phyloP scores from a whole-genome alignment of 2,113 vertebrate species.

The Sinocyclocheilus anshuiensis region DNA sequence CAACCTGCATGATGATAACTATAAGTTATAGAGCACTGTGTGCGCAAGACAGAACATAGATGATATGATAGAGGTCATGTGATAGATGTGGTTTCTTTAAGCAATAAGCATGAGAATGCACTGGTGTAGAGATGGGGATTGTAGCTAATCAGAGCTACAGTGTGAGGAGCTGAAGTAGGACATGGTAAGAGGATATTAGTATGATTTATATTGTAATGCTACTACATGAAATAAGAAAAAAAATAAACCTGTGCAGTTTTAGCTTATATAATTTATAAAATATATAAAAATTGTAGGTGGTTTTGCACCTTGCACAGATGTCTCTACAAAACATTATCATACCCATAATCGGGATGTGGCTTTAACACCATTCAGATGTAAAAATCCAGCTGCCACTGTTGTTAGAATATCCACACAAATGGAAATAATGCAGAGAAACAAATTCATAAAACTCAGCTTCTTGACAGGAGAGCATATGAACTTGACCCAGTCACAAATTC shows the following conservation, averaged over 20 bases:
- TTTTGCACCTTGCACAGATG: neutral
- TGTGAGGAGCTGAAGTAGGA: conserved; percentile 37
- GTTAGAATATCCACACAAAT: neutral
- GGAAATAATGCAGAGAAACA: neutral
- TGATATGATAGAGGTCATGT: neutral
- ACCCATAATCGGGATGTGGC: neutral
- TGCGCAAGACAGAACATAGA: neutral
- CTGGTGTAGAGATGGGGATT: neutral
- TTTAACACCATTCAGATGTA: neutral
- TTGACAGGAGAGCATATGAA: neutral
- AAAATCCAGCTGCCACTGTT: neutral
- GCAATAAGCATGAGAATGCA: neutral
- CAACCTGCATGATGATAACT: neutral
- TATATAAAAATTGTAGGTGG: too few species aligned
- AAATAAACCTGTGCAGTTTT: too few species aligned
- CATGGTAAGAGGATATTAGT: neutral
- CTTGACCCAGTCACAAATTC: neutral
- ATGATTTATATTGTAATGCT: neutral
- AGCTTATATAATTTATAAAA: too few species aligned
- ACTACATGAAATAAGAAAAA: neutral
- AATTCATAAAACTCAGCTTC: neutral
- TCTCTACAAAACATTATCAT: neutral
- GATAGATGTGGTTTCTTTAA: neutral
- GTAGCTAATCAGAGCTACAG: neutral
- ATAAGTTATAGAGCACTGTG: neutral